phyloP scores from a whole-genome alignment of 2,888 invertebrate genomes.

The Aphidoletes aphidimyza region DNA sequence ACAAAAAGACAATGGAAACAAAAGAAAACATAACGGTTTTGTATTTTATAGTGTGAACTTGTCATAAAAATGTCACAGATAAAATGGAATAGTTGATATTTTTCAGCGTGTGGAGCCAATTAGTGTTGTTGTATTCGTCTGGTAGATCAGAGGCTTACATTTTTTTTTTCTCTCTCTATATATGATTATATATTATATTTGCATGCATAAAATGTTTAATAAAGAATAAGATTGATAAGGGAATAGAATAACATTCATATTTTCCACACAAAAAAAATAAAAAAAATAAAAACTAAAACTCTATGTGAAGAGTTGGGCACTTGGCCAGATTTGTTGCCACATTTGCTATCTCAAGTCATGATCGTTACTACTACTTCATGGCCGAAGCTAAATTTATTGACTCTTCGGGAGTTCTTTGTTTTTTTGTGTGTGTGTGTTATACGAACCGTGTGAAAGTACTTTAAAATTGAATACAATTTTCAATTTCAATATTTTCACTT shows the following conservation, averaged over 20 bases:
- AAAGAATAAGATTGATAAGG: not conserved
- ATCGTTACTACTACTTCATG: too few relatives aligned
- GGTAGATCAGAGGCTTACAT: conserved; percentile 30
- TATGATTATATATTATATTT: not conserved
- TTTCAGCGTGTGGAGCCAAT: not conserved
- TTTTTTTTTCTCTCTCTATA: not conserved
- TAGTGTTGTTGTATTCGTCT: not conserved
- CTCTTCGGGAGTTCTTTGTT: not conserved
- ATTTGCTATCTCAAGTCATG: not conserved
- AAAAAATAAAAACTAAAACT: not conserved
- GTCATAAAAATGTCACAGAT: conserved; percentile 13
- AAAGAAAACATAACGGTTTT: not conserved
- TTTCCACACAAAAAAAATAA: not conserved
- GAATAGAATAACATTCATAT: not conserved
- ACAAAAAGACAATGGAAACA: not conserved
- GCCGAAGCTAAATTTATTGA: too few relatives aligned
- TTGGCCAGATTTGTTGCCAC: not conserved
- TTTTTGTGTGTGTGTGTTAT: not conserved
- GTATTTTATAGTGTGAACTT: conserved; percentile 33
- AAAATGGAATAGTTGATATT: not conserved
- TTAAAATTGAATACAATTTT: not conserved
- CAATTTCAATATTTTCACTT: not conserved
- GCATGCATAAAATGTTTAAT: not conserved
- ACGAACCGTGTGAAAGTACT: too few relatives aligned
- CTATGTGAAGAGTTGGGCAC: not conserved